Base-by-base conservation (phyloP, 1,140 invertebrate species). In the Hylaeus anthracinus region DNA sequence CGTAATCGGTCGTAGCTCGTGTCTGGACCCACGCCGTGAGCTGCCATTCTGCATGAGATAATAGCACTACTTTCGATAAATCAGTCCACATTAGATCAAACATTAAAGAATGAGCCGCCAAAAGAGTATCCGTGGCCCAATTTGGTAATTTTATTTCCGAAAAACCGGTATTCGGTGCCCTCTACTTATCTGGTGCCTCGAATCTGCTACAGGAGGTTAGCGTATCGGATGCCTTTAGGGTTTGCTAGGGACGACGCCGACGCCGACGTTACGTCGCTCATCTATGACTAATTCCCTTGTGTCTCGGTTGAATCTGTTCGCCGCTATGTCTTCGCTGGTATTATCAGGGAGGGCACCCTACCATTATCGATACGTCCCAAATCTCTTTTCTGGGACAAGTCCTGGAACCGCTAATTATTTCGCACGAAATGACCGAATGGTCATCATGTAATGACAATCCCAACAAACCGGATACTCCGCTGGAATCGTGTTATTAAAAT, bases 161-260 rank as follows among this genome's bases (percentile, higher is more conserved):
- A 75, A 85, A 69, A 43, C 63, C 85, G 85, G 72, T 72, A 64
- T 48, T 71, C 37, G 53, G 63, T 75, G 72, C 76, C 81, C 85
- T 90, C 86, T 90, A 92, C 82, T 92, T 91, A 91, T 86, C 81
- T 88, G 90, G 88, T 89, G 90, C 89, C 88, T 88, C 26, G 45
- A 53, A 83, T 90, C 51, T 82, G 83, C 89, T 87, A 84, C 81
- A 53, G 48, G 26, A 55, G 80, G 75, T 85, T 79, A 77, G 75
- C 72, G 72, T 75, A 79, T 55, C 76, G 51, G 63, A 61, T 79
- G 58, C 48, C 51, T 63, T 76, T 43, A 48, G 67, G 71, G 60
- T 72, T 39, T 73, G 9, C 55, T 51, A 39, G 55, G 74, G 26
- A 26, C 26, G 26, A 26, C 26, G 26, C 26, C 26, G 26, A 26